Base-by-base conservation (phyloP, 2,888 invertebrate species). In the Dendrolimus pini region DNA sequence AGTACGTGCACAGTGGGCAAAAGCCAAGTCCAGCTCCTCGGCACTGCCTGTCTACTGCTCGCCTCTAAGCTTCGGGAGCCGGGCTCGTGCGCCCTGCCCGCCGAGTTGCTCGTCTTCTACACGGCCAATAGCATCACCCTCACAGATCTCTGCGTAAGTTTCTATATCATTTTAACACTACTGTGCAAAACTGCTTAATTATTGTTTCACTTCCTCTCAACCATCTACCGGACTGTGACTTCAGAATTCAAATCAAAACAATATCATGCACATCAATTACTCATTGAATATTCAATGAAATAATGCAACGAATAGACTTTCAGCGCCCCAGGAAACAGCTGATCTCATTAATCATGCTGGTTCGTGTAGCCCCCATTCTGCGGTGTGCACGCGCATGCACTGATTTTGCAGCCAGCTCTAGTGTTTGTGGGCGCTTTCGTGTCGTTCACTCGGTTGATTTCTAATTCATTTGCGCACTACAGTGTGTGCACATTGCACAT, bases 61-160 rank as follows among this genome's bases (percentile, higher is more conserved):
- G 97, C 98, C 47, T 98, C 98, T 59, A 99, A 99, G 89, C 91
- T 99, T 65, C 94, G 97, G 66, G 98, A 98, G 82, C 95, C 97
- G 8, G 91, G 91, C 65, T 89, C 92, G 57, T 92, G 93, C 63
- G 97, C 97, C 13, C 87, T 96, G 62, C 93, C 95, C 18, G 95
- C 95, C 1, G 95, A 96, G 65, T 92, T 95, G 60, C 93, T 99
- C 72, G 96, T 97, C 75, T 95, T 95, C 89, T 98, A 98, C 91
- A 98, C 98, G 59, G 98, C 98, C 80, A 95, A 97, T 88, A 98
- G 97, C 90, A 95, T 98, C 90, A 94, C 94, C 60, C 92, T 95
- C 71, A 92, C 95, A 61, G 96, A 98, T 77, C 92, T 99, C 68
- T 94, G 96, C 93, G 98, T 98, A 92, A 96, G 97, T 95, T 70